Percentiles rank a stretch among this genome's conserved stretches.
Evolutionary conservation across 2,888 invertebrate genomes (phyloP).

Genomic region (Phyto melanocephala): DNA sequence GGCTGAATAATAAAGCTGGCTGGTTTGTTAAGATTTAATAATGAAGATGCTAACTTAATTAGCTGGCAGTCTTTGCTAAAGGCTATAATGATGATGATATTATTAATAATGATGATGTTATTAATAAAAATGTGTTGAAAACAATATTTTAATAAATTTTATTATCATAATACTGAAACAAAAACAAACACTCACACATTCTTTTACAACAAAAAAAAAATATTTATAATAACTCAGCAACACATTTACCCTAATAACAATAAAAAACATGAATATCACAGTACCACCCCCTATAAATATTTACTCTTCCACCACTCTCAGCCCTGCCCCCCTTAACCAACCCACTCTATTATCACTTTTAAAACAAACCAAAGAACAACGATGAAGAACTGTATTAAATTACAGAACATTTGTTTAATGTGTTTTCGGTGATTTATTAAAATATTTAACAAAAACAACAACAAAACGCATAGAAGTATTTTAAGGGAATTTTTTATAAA

Average conservation of each 20-base stretch:
- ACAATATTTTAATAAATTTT: slow-evolving; percentile 21
- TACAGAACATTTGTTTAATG: slow-evolving; percentile 46
- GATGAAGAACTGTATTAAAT: background rate
- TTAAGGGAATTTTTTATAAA: background rate
- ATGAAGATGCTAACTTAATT: background rate
- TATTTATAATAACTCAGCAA: background rate
- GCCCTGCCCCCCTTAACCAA: background rate
- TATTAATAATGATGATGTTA: background rate
- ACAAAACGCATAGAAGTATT: background rate
- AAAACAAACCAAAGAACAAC: background rate
- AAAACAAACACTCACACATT: background rate
- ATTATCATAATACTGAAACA: slow-evolving; percentile 2
- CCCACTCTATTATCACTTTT: background rate
- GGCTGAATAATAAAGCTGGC: background rate
- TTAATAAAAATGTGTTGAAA: background rate
- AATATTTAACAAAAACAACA: slow-evolving; percentile 11
- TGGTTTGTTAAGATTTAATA: background rate
- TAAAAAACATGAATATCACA: background rate
- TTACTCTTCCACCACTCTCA: background rate
- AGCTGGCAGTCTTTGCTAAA: background rate
- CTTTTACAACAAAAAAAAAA: no score
- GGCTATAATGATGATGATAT: background rate
- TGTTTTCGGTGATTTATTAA: slow-evolving; percentile 49
- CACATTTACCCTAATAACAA: background rate
- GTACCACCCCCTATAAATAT: background rate